Evolutionary conservation across 2,113 vertebrate genomes (phyloP).

Genomic region (Lontra canadensis): DNA sequence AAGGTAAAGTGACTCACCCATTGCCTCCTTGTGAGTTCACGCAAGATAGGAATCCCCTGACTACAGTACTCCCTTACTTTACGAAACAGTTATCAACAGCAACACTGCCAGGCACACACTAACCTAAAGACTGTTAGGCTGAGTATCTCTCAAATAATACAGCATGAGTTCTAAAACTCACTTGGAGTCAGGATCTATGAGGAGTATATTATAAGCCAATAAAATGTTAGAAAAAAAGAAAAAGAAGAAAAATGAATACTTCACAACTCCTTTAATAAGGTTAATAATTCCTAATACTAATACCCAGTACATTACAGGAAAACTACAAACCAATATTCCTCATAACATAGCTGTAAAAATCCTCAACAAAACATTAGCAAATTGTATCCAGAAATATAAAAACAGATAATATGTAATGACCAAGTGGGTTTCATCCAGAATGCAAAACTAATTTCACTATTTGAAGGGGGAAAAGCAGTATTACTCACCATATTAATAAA

Average conservation of each 20-base stretch:
- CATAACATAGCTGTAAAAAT: not conserved
- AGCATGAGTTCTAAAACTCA: not conserved
- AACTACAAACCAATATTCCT: not conserved
- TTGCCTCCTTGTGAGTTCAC: not conserved
- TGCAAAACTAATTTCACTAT: not conserved
- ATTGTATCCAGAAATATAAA: not conserved
- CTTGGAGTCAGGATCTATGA: not conserved
- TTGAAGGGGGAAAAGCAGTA: not conserved
- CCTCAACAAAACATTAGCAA: conserved; percentile 8
- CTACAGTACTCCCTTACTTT: not conserved
- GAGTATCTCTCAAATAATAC: not conserved
- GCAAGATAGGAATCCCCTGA: not conserved
- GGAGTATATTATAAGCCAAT: not conserved
- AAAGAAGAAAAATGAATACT: not conserved
- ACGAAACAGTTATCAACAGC: not conserved
- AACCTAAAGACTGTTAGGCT: not conserved
- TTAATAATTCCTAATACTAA: not conserved
- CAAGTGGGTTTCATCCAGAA: not conserved
- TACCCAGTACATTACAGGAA: not conserved
- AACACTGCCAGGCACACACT: not conserved
- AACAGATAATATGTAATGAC: not conserved
- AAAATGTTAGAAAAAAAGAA: not conserved
- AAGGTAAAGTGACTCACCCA: not conserved
- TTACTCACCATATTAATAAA: not conserved
- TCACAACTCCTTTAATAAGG: not conserved